Evolutionary conservation across 2,113 vertebrate species (phyloP).

Genomic region (Myotis brandtii): DNA sequence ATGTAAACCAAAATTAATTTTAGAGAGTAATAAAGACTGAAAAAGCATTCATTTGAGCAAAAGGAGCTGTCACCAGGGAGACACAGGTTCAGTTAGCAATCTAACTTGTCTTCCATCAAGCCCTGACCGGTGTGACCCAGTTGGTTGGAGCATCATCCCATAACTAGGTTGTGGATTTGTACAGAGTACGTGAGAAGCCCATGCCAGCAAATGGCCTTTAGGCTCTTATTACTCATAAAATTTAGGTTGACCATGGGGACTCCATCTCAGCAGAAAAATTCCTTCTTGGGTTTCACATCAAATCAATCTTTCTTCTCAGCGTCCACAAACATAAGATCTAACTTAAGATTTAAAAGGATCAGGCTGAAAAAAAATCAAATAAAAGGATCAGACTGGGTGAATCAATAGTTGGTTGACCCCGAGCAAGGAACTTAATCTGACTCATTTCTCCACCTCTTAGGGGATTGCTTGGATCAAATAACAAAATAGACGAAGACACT

Average conservation of each 20-base stretch:
- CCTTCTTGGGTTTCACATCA: not conserved
- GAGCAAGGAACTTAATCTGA: not conserved
- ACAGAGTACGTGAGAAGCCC: not conserved
- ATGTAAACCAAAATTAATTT: not conserved
- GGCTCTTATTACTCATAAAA: not conserved
- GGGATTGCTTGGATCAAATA: not conserved
- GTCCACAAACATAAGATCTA: not conserved
- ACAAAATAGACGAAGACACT: not conserved
- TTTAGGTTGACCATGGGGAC: not conserved
- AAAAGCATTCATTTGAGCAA: not conserved
- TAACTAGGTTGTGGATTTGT: not conserved
- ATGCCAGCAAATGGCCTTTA: too few relatives aligned
- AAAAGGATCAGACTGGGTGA: not conserved
- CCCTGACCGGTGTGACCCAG: not conserved
- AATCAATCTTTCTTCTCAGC: not conserved
- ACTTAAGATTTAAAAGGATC: slow-evolving; percentile 27
- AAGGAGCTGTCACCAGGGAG: not conserved
- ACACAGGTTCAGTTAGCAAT: not conserved
- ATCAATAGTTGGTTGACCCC: not conserved
- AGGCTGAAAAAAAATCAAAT: too few relatives aligned
- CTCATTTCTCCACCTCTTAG: not conserved
- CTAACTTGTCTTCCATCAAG: not conserved
- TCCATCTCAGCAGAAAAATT: not conserved
- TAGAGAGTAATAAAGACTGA: not conserved
- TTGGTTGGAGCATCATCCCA: not conserved